A percentile compares a stretch with the other conserved stretches of the same genome.
phyloP scores from a whole-genome alignment of 2,113 vertebrate genomes.

The Egretta garzetta region DNA sequence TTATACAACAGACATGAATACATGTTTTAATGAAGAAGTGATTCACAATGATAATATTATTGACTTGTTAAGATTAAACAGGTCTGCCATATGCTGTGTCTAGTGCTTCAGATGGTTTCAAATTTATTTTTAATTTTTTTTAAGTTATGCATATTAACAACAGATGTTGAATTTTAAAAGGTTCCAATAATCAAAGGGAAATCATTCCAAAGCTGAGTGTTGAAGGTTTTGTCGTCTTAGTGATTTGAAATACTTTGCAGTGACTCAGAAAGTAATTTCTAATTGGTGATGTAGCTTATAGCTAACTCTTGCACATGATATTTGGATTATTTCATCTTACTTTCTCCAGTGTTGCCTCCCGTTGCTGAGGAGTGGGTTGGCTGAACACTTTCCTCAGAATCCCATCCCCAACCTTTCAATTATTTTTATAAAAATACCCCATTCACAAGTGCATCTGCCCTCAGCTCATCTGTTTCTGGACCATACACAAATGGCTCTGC shows the following conservation, averaged over 20 bases:
- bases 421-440: neutral
- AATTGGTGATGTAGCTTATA: neutral
- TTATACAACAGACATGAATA: neutral
- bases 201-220: neutral
- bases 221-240: neutral
- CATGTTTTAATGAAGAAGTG: slow-evolving; percentile 5
- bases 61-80: slow-evolving; percentile 5
- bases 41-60: slow-evolving; percentile 5
- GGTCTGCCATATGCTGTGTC: slow-evolving; percentile 3
- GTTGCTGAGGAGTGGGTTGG: neutral
- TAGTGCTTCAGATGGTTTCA: slow-evolving; percentile 30
- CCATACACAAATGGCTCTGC: neutral
- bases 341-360: neutral
- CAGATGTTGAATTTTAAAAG: neutral
- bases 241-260: neutral
- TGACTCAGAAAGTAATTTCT: neutral
- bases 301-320: neutral
- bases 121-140: neutral
- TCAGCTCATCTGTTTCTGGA: neutral
- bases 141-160: neutral
- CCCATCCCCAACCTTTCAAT: neutral
- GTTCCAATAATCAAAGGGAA: neutral
- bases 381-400: neutral
- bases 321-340: neutral
- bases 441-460: neutral